Conservation (phyloP, 2,113 vertebrate species). For the Vombatus ursinus region DNA sequence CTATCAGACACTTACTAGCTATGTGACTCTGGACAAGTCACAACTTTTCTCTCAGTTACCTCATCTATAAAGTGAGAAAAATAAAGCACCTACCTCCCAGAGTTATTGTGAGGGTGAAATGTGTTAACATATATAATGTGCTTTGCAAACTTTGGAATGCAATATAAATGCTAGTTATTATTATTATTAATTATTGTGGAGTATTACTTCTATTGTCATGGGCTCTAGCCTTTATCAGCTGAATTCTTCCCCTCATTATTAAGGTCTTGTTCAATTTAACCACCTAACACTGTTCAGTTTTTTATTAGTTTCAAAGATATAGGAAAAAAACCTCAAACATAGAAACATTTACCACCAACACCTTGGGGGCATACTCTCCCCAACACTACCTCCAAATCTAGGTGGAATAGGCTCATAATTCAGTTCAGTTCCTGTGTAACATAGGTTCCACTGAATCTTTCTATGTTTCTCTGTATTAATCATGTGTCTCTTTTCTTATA, state of each 20-base stretch:
- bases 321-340: not conserved
- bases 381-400: not conserved
- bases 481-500: not conserved
- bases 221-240: not conserved
- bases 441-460: not conserved
- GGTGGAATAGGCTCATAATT: not conserved
- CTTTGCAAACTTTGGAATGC: not conserved
- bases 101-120: not conserved
- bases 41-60: not conserved
- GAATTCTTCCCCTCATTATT: not conserved
- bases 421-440: not conserved
- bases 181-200: not conserved
- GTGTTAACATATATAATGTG: not conserved
- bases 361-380: not conserved
- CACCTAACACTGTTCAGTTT: not conserved
- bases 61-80: not conserved
- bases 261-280: not conserved
- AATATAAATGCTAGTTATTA: not conserved
- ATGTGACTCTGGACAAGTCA: not conserved
- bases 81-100: not conserved
- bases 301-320: not conserved
- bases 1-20: not conserved
- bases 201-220: not conserved
- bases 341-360: not conserved
- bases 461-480: not conserved